phyloP scores from a whole-genome alignment of 2,888 invertebrate genomes.

The Torymus tubicola region DNA sequence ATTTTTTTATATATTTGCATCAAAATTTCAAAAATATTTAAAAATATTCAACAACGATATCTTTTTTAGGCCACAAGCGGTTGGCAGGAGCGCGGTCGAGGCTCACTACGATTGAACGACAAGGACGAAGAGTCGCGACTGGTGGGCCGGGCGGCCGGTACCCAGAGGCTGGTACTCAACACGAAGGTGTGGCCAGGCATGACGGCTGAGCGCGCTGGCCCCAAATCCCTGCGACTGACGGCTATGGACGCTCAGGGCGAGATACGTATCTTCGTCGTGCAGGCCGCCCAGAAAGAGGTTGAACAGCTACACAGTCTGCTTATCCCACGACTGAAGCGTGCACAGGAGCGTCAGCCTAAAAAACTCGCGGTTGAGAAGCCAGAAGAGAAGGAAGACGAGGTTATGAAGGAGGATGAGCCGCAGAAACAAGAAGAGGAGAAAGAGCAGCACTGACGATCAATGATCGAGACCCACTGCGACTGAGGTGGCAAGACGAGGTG shows the following conservation, averaged over 20 bases:
- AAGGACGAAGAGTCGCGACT: conserved; percentile 84
- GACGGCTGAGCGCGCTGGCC: conserved; percentile 91
- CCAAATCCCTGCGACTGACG: conserved; percentile 91
- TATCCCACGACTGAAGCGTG: conserved; percentile 79
- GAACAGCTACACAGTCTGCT: conserved; percentile 82
- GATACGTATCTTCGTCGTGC: conserved; percentile 90
- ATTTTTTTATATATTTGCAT: no score
- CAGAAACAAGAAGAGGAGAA: no score
- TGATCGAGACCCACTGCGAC: no score
- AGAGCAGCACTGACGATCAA: no score
- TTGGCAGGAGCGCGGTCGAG: conserved; percentile 95
- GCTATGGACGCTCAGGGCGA: conserved; percentile 90
- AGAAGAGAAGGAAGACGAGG: no score
- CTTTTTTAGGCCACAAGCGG: conserved; percentile 79
- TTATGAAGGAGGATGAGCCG: no score
- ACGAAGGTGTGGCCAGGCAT: conserved; percentile 96
- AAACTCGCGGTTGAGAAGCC: conserved; percentile 71
- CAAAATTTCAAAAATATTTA: no score
- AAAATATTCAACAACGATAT: no score
- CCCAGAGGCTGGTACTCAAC: conserved; percentile 92
- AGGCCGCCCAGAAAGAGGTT: conserved; percentile 84
- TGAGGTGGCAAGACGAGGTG: no score
- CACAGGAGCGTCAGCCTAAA: conserved; percentile 73
- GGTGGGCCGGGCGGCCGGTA: conserved; percentile 93
- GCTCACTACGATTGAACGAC: conserved; percentile 89